Evolutionary conservation across 2,888 invertebrate genomes (phyloP).

Genomic region (Augochlorella aurata): DNA sequence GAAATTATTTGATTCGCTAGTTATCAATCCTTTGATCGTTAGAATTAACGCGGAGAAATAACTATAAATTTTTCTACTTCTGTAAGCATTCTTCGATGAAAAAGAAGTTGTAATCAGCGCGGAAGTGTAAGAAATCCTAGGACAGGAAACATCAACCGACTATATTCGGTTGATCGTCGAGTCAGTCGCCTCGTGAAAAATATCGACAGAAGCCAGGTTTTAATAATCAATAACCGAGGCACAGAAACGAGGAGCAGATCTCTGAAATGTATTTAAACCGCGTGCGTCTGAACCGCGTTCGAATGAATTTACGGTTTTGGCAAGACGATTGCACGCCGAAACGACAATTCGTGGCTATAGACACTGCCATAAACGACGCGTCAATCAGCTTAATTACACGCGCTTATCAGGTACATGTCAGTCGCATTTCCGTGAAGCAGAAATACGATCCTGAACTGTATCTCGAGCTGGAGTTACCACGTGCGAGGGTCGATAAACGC

Average conservation of each 20-base stretch:
- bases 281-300: neutral
- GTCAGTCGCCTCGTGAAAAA: too few species aligned
- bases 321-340: conserved; percentile 19
- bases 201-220: neutral
- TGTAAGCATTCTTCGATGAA: too few species aligned
- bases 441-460: conserved; percentile 34
- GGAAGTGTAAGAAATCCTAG: too few species aligned
- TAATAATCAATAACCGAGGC: neutral
- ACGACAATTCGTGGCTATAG: conserved; percentile 30
- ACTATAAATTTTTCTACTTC: too few species aligned
- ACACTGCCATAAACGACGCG: conserved; percentile 39
- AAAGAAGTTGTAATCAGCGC: too few species aligned
- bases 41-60: too few species aligned
- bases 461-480: conserved; percentile 16
- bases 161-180: too few species aligned
- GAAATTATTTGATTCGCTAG: too few species aligned
- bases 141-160: too few species aligned
- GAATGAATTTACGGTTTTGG: neutral
- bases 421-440: conserved; percentile 19
- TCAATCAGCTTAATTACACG: conserved; percentile 53
- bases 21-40: too few species aligned
- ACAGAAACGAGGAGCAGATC: neutral
- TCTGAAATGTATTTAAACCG: neutral
- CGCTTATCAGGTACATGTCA: conserved; percentile 47
- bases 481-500: conserved; percentile 19